Conservation (phyloP, 92 coral and sea anemone genomes). For the Zoanthus sociatus region DNA sequence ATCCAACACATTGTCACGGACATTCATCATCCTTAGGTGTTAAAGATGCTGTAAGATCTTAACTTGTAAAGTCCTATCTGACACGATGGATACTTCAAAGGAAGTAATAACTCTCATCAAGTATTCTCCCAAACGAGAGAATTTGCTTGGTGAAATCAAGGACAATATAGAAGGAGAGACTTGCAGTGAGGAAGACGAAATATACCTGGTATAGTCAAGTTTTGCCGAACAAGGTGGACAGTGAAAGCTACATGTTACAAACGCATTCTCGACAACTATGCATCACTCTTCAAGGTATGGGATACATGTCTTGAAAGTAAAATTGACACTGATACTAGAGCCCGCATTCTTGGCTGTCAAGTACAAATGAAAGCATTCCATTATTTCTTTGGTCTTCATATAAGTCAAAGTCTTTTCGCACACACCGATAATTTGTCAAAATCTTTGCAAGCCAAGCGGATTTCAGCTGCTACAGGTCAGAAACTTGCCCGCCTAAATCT, state of each 20-base stretch:
- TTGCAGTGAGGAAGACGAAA: not conserved
- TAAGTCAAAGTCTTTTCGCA: constrained; percentile 40
- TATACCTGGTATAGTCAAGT: constrained; percentile 30
- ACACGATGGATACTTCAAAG: constrained; percentile 39
- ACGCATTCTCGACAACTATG: constrained; percentile 12
- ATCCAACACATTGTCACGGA: constrained; percentile 46
- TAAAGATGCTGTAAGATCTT: not conserved
- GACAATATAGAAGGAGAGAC: constrained; percentile 31
- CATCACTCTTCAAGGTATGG: not conserved
- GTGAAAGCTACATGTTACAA: constrained; percentile 45
- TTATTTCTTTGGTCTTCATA: constrained; percentile 35
- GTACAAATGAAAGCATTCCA: constrained; percentile 59
- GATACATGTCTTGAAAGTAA: too few relatives aligned
- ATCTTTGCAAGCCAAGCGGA: constrained; percentile 10
- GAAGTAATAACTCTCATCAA: constrained; percentile 30
- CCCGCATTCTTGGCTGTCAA: constrained; percentile 40
- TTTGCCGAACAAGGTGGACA: constrained; percentile 61
- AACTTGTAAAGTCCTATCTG: constrained; percentile 12
- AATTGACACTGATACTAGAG: too few relatives aligned
- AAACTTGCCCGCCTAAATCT: constrained; percentile 38
- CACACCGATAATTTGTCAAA: constrained; percentile 43
- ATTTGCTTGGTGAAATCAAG: constrained; percentile 2
- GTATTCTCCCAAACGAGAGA: constrained; percentile 48
- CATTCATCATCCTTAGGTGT: constrained; percentile 42
- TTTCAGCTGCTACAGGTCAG: constrained; percentile 44